A percentile compares a stretch with the other conserved stretches of the same genome.
phyloP scores from a whole-genome alignment of 2,888 invertebrate species.

The Tipula helvola region DNA sequence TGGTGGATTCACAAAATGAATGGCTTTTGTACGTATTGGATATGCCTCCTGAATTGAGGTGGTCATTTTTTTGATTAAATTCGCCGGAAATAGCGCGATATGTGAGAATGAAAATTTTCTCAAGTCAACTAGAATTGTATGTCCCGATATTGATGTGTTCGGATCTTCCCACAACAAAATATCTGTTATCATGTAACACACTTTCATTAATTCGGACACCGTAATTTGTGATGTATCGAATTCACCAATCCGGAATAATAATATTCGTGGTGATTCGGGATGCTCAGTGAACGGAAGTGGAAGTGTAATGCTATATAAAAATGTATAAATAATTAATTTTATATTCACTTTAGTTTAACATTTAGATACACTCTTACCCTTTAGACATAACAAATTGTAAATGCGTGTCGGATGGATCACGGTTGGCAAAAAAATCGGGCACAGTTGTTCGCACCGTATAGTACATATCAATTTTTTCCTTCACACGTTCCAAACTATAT shows the following conservation, averaged over 20 bases:
- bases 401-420: conserved; percentile 29
- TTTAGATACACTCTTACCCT: conserved; percentile 28
- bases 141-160: conserved; percentile 36
- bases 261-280: conserved; percentile 29
- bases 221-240: conserved; percentile 32
- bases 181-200: conserved; percentile 26
- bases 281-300: conserved; percentile 31
- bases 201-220: conserved; percentile 28
- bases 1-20: conserved; percentile 44
- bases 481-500: conserved; percentile 47
- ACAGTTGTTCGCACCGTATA: conserved; percentile 41
- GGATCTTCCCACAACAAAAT: conserved; percentile 42
- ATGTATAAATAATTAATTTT: neutral
- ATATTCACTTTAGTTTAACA: conserved; percentile 11
- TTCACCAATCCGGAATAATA: conserved; percentile 35
- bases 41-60: conserved; percentile 38
- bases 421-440: conserved; percentile 39
- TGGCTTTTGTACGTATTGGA: conserved; percentile 44
- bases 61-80: conserved; percentile 22
- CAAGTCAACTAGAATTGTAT: conserved; percentile 40
- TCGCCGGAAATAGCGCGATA: conserved; percentile 40
- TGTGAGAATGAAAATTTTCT: conserved; percentile 38
- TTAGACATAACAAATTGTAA: conserved; percentile 21
- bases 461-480: conserved; percentile 47
- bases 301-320: conserved; percentile 33